Evolutionary conservation across 2,888 invertebrate genomes (phyloP), one percentile per base, ranked within the genome.

Genomic region (Endotricha flammealis): DNA sequence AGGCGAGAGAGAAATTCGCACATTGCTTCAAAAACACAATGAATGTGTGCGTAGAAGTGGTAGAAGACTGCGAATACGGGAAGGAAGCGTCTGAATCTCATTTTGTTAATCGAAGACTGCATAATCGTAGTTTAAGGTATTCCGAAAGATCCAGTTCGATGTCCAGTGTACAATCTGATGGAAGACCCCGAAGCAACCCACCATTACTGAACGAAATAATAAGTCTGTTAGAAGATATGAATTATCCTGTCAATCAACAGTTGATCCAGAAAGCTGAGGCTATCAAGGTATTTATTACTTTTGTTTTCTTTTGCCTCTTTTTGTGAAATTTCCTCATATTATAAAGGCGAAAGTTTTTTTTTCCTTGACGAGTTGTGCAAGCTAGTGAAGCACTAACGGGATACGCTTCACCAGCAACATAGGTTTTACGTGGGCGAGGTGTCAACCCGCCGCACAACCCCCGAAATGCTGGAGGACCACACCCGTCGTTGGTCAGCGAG

Each of bases 1-100:
- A 91, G 29, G 96, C 96, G 14, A 78, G 94, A 10, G 91, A 92
- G 41, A 94, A 94, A 69, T 94, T 95, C 57, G 74, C 80, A 0
- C 70, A 77, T 17, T 87, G 87, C 56, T 87, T 87, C 53, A 81
- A 77, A 42, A 78, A 59, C 36, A 61, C 76, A 0, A 48, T 74
- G 1, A 79, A 77, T 25, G 46, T 78, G 0, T 75, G 62, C 16
- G 48, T 73, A 0, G 85, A 86, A 8, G 57, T 67, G 1, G 56
- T 66, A 0, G 85, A 83, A 29, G 83, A 82, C 0, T 70, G 71
- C 28, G 86, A 86, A 24, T 75, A 75, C 9, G 82, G 81, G 1
- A 71, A 55, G 45, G 85, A 86, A 32, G 76, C 82, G 0, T 68
- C 76, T 0, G 86, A 86, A 42, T 49, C 62, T 9, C 72, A 73